phyloP scores from a whole-genome alignment of 2,888 invertebrate species.

The Macrophya alboannulata region DNA sequence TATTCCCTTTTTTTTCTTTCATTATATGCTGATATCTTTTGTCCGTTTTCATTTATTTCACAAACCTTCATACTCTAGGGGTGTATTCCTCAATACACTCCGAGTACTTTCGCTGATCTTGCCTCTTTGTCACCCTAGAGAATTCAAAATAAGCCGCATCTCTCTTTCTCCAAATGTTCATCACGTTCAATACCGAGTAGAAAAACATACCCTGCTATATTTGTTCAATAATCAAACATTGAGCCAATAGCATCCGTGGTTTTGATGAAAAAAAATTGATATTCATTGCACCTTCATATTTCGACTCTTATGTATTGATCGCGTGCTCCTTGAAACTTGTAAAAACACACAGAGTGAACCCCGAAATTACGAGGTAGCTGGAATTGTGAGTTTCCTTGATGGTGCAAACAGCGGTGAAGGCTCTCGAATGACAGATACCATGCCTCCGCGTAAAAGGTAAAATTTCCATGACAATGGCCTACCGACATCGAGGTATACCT shows the following conservation, averaged over 20 bases:
- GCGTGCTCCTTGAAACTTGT: not conserved
- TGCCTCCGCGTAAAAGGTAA: not conserved
- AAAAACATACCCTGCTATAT: not conserved
- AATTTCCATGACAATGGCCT: conserved; percentile 41
- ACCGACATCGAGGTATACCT: not conserved
- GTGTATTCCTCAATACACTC: not conserved
- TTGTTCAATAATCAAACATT: conserved; percentile 11
- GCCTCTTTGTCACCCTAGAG: not conserved
- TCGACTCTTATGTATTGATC: not conserved
- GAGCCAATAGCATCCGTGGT: not conserved
- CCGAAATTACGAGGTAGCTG: not conserved
- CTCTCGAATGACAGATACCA: conserved; percentile 5
- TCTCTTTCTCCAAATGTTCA: not conserved
- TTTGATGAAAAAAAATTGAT: not conserved
- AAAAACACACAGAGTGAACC: conserved; percentile 5
- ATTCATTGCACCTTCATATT: not conserved
- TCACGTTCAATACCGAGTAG: not conserved
- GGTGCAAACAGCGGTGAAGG: not conserved
- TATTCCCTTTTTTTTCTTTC: conserved; percentile 37
- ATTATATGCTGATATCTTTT: conserved; percentile 20
- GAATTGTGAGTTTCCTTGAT: not conserved
- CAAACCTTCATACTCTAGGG: not conserved
- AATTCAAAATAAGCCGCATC: not conserved
- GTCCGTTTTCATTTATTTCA: conserved; percentile 28
- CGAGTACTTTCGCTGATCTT: not conserved